Evolutionary conservation across 2,888 invertebrate species (phyloP).

Genomic region (Calliphora vomitoria): DNA sequence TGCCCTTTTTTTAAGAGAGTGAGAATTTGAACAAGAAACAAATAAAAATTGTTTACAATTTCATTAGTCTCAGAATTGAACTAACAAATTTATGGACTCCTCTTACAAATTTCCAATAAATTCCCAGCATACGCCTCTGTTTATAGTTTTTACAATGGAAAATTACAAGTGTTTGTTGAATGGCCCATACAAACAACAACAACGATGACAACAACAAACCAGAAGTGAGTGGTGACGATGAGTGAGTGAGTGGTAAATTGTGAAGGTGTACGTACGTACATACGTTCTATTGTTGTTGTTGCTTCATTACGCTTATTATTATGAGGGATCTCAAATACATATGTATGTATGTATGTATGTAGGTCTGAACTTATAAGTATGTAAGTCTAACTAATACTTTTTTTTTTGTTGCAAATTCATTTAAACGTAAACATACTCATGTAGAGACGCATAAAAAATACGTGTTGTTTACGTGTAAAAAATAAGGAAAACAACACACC

Average conservation of each 20-base stretch:
- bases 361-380: no score
- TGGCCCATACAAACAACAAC: conserved; percentile 21
- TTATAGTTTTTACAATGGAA: conserved; percentile 44
- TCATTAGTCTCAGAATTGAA: no score
- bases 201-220: conserved; percentile 31
- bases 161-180: conserved; percentile 59
- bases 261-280: conserved; percentile 1
- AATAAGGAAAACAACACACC: conserved; percentile 60
- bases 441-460: background rate
- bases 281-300: background rate
- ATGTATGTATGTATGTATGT: no score
- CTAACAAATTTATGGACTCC: background rate
- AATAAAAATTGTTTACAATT: no score
- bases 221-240: conserved; percentile 48
- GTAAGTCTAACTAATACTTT: conserved; percentile 31
- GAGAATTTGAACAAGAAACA: no score
- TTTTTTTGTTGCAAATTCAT: conserved; percentile 38
- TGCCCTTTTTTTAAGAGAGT: no score
- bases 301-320: conserved; percentile 30
- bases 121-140: conserved; percentile 23
- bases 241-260: conserved; percentile 21
- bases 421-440: background rate
- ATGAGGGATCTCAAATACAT: conserved; percentile 24
- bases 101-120: background rate
- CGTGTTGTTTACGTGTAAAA: conserved; percentile 32